These are phyloP conservation scores for Harmothoe impar DNA, from an alignment of 2,888 invertebrate genomes.

Conservation along the genomic window DNA sequence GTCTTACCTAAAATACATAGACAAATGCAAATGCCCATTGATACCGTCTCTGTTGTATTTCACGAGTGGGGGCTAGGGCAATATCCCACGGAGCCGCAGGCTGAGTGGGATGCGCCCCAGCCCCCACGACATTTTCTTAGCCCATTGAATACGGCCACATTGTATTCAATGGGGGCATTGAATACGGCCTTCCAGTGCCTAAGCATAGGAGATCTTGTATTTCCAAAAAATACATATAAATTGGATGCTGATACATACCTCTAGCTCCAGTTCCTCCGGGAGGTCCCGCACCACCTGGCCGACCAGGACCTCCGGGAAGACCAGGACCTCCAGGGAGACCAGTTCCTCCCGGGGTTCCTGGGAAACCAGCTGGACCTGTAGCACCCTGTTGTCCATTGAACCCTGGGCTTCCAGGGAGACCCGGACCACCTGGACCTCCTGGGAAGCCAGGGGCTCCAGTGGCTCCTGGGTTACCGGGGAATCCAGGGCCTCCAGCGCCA, in stretches of 20 bases:
- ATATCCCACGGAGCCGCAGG: too few species aligned
- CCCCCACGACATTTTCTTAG: too few species aligned
- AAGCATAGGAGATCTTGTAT: too few species aligned
- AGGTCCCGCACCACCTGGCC: constrained; percentile 15
- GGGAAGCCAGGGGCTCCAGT: constrained; percentile 22
- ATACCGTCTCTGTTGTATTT: too few species aligned
- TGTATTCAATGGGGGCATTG: too few species aligned
- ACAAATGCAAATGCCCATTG: too few species aligned
- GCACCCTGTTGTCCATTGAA: not conserved
- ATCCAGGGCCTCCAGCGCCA: constrained; percentile 38
- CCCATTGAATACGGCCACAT: too few species aligned
- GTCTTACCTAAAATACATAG: not conserved
- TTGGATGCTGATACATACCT: not conserved
- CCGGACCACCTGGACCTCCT: not conserved
- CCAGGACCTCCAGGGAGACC: constrained; percentile 35
- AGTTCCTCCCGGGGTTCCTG: constrained; percentile 1
- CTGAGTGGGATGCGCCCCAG: too few species aligned
- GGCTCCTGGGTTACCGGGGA: constrained; percentile 36
- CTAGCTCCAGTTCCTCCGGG: not conserved
- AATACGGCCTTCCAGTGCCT: too few species aligned
- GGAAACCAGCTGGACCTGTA: not conserved
- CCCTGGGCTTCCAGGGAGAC: not conserved
- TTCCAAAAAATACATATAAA: too few species aligned
- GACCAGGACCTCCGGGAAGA: not conserved
- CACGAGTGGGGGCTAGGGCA: too few species aligned